phyloP scores from a whole-genome alignment of 2,888 invertebrate genomes.

The Eretmocerus hayati region DNA sequence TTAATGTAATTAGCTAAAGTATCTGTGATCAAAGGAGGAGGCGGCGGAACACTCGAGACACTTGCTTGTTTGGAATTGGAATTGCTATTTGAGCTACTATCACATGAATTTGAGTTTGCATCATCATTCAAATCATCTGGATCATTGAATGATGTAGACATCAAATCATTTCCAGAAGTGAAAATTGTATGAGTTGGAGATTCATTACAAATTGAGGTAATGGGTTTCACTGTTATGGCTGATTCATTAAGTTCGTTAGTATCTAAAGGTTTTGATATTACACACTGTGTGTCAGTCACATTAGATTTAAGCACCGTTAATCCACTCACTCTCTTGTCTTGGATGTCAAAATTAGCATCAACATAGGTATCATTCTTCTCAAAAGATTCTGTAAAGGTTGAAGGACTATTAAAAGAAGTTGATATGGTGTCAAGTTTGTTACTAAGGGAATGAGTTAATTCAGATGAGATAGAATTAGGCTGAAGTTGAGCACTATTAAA shows the following conservation, averaged over 20 bases:
- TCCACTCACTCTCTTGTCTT: slow-evolving; percentile 6
- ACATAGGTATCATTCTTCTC: slow-evolving; percentile 13
- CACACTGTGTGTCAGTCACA: slow-evolving; percentile 5
- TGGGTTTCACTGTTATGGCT: slow-evolving; percentile 7
- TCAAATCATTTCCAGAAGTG: slow-evolving; percentile 31
- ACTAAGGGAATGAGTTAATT: slow-evolving; percentile 26
- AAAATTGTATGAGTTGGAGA: slow-evolving; percentile 24
- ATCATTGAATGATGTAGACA: slow-evolving; percentile 35
- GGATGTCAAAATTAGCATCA: slow-evolving; percentile 7
- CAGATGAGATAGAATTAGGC: slow-evolving; percentile 24
- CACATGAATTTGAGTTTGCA: slow-evolving; percentile 20
- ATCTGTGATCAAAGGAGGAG: slow-evolving; percentile 37
- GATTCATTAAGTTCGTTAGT: slow-evolving; percentile 2
- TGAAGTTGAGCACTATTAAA: slow-evolving; percentile 30
- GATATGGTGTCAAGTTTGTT: slow-evolving; percentile 37
- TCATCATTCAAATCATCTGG: slow-evolving; percentile 25
- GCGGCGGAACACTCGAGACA: slow-evolving; percentile 32
- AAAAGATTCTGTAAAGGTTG: slow-evolving; percentile 12
- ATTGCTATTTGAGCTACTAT: slow-evolving; percentile 17
- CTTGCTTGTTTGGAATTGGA: slow-evolving; percentile 22
- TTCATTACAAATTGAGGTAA: slow-evolving; percentile 8
- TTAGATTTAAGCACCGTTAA: slow-evolving; percentile 8
- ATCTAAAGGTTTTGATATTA: neutral
- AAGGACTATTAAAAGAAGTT: slow-evolving; percentile 34
- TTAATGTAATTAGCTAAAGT: slow-evolving; percentile 40